Evolutionary conservation across 2,888 invertebrate species (phyloP), one percentile per base, ranked within the genome.

Genomic region (Cyclophora albipunctata): DNA sequence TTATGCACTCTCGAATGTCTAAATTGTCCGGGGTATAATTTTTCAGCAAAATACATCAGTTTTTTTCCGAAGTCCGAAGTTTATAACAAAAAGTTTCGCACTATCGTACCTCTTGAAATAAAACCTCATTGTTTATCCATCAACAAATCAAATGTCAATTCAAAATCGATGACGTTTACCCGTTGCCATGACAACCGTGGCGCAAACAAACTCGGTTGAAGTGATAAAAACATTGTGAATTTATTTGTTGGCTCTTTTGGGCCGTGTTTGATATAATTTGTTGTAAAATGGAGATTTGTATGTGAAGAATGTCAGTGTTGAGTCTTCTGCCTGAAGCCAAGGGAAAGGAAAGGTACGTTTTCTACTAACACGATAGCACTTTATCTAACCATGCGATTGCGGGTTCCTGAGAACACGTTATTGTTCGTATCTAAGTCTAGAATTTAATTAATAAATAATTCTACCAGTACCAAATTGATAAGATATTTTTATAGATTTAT

Each of bases 291-390:
- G 67, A 63, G 63, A 54, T 64, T 54, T 60, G 54, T 50, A 52
- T 63, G 67, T 74, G 66, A 63, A 48, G 58, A 49, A 88, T 89
- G 86, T 89, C 90, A 70, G 80, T 85, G 59, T 59, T 90, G 66
- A 90, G 89, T 75, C 73, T 90, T 50, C 73, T 87, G 48, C 87
- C 89, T 7, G 90, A 90, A 71, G 90, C 89, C 59, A 87, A 78
- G 67, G 73, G 71, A 46, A 86, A 81, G 67, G 82, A 84, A 54
- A 77, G 82, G 85, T 83, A 52, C 52, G 61, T 49, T 6, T 5
- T 2, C 33, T 7, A 40, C 3, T 47, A 47, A 43, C 20, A 48
- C 43, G 20, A 20, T 20, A 20, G 20, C 20, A 20, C 20, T 20
- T 20, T 20, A 20, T 20, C 20, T 20, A 20, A 20, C 20, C 20